Percentiles rank a stretch among this genome's conserved stretches.
Evolutionary conservation across 2,888 invertebrate genomes (phyloP).

Genomic region (Watsonalla binaria): DNA sequence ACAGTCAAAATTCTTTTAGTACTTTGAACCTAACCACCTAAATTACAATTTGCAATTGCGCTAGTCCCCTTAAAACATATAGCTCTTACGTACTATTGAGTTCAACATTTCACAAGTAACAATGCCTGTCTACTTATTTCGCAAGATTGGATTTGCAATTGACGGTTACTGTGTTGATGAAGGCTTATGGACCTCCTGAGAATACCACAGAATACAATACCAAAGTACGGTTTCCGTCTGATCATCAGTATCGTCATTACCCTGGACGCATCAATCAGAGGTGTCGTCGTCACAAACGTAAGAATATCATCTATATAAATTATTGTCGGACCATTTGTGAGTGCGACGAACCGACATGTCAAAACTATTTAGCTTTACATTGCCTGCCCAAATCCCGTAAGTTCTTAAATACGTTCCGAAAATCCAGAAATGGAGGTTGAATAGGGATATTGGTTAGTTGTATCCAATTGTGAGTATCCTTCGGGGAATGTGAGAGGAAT

Average conservation of each 20-base stretch:
- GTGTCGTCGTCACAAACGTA: conserved; percentile 19
- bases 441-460: conserved; percentile 7
- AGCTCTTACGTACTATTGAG: too few species aligned
- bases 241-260: background rate
- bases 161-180: too few species aligned
- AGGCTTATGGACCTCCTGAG: conserved; percentile 3
- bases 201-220: conserved; percentile 11
- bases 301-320: conserved; percentile 54
- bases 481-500: conserved; percentile 42
- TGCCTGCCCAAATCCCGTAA: background rate
- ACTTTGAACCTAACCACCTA: too few species aligned
- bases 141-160: too few species aligned
- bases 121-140: too few species aligned
- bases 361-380: background rate
- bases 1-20: too few species aligned
- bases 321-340: conserved; percentile 51
- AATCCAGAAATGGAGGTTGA: background rate
- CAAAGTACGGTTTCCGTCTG: conserved; percentile 12
- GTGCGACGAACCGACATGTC: background rate
- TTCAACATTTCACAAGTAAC: too few species aligned
- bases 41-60: too few species aligned
- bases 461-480: conserved; percentile 12
- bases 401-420: background rate
- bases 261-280: conserved; percentile 19
- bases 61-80: too few species aligned